Percentiles rank a stretch among this genome's conserved stretches.
Conservation (phyloP, 2,888 invertebrate species). For the Cerastis leucographa region DNA sequence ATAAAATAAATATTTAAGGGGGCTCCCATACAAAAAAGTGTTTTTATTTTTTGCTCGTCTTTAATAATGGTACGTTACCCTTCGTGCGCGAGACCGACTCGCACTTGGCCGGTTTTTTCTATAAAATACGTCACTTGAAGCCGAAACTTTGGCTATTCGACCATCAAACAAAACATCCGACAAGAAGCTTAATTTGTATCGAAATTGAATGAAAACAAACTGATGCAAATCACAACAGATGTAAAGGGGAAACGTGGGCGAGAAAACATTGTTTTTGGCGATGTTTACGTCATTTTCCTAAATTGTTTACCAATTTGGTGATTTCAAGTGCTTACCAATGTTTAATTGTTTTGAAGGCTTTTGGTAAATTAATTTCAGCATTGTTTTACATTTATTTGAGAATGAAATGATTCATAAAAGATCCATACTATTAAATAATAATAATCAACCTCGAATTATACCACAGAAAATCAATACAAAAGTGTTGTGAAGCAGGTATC, state of each 20-base stretch:
- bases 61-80: too few relatives aligned
- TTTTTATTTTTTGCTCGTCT: too few relatives aligned
- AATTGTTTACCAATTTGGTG: constrained; percentile 34
- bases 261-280: constrained; percentile 39
- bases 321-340: constrained; percentile 14
- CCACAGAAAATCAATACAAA: not conserved
- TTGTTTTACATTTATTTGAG: not conserved
- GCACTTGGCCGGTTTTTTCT: too few relatives aligned
- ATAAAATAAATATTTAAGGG: too few relatives aligned
- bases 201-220: constrained; percentile 52
- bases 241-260: constrained; percentile 48
- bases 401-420: not conserved
- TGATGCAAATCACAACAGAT: constrained; percentile 48
- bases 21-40: too few relatives aligned
- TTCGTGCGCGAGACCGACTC: too few relatives aligned
- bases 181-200: constrained; percentile 46
- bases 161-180: constrained; percentile 6
- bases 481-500: not conserved
- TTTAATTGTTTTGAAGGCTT: constrained; percentile 1
- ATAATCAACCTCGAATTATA: not conserved
- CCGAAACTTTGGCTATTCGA: constrained; percentile 1
- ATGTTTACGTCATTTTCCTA: constrained; percentile 54
- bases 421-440: not conserved
- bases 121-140: constrained; percentile 11
- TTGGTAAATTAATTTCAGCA: constrained; percentile 2